Conservation (phyloP, 2,797 vertebrate genomes). For the Falco cherrug region DNA sequence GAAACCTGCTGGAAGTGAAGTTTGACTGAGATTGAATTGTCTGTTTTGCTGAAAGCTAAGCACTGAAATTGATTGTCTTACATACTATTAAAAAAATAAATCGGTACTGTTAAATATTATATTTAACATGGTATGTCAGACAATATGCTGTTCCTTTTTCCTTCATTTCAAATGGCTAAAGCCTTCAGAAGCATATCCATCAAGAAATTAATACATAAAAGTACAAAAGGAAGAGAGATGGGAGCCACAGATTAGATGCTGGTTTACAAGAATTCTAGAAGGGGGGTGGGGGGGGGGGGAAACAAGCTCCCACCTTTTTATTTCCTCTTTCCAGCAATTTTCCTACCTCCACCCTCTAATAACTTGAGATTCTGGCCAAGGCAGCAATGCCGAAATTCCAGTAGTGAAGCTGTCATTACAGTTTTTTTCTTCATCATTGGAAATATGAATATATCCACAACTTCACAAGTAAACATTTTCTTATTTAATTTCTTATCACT, state of each 20-base stretch:
- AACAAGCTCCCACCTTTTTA: background rate
- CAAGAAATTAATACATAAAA: background rate
- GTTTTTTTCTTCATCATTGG: background rate
- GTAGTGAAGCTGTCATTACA: background rate
- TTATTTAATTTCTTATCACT: background rate
- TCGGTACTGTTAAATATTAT: background rate
- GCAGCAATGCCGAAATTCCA: background rate
- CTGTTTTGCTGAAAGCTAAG: background rate
- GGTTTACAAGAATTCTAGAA: background rate
- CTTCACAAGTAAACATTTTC: background rate
- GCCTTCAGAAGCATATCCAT: background rate
- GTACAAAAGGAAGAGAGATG: background rate
- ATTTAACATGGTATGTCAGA: background rate
- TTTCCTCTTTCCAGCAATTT: background rate
- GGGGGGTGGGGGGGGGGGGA: accelerated
- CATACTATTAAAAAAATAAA: background rate
- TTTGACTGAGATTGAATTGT: background rate
- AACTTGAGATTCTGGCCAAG: background rate
- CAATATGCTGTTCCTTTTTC: background rate
- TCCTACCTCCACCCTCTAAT: too few species aligned
- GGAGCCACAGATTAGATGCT: background rate
- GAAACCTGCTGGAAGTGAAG: background rate
- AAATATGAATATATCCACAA: background rate
- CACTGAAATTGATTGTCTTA: background rate
- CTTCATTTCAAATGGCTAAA: background rate